phyloP scores from a whole-genome alignment of 2,113 vertebrate genomes.

The Elephas maximus region DNA sequence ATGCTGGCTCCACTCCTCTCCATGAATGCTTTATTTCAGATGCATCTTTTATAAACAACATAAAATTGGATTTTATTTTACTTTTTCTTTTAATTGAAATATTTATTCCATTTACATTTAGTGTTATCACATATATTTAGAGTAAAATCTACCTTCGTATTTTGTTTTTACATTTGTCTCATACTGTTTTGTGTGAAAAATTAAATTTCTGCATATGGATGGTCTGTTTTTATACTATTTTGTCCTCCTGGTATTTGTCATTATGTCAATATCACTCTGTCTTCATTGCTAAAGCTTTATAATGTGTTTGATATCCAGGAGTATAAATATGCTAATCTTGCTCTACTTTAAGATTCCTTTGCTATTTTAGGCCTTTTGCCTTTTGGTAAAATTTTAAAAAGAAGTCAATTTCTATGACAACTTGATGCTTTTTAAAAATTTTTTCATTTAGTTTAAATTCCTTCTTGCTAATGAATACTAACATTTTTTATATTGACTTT shows the following conservation, averaged over 20 bases:
- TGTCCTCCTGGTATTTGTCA: background rate
- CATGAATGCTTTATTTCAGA: background rate
- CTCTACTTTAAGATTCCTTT: background rate
- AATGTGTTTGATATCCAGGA: background rate
- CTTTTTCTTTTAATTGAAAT: background rate
- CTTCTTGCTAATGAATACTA: background rate
- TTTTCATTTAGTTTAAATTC: background rate
- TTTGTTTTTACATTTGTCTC: background rate
- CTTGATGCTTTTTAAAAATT: background rate
- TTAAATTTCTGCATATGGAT: background rate
- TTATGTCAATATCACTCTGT: background rate
- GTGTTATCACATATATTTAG: background rate
- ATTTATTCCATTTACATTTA: background rate
- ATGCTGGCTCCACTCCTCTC: background rate
- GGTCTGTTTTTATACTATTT: background rate
- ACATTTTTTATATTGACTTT: background rate
- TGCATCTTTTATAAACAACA: background rate
- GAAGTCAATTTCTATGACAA: background rate
- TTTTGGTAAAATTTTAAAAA: slow-evolving; percentile 34
- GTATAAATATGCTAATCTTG: slow-evolving; percentile 5
- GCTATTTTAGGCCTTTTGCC: background rate
- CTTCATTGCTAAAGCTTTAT: background rate
- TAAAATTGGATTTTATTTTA: slow-evolving; percentile 34
- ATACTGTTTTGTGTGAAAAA: slow-evolving; percentile 31
- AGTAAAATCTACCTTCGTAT: background rate